phyloP scores from a whole-genome alignment of 2,888 invertebrate genomes.

The Podotricha telesiphe region DNA sequence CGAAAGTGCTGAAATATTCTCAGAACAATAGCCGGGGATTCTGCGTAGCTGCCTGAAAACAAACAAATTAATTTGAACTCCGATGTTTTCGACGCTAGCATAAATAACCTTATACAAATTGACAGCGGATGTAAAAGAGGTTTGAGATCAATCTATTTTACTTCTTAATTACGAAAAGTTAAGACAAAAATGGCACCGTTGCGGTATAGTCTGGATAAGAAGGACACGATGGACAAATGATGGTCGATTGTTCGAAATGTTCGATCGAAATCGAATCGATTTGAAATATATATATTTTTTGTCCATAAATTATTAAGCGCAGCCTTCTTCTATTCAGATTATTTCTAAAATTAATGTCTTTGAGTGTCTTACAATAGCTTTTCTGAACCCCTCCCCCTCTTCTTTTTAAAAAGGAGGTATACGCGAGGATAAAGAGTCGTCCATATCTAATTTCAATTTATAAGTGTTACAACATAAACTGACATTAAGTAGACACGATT shows the following conservation, averaged over 20 bases:
- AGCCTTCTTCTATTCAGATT: too few species aligned
- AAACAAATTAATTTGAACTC: constrained; percentile 5
- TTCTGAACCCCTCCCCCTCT: too few species aligned
- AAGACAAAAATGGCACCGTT: neutral
- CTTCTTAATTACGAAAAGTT: neutral
- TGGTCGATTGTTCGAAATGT: too few species aligned
- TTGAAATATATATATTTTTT: too few species aligned
- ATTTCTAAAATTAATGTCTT: too few species aligned
- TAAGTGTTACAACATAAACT: neutral
- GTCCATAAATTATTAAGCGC: too few species aligned
- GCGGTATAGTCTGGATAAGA: too few species aligned
- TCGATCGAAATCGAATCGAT: too few species aligned
- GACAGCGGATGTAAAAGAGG: neutral
- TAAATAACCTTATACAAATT: constrained; percentile 3
- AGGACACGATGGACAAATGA: too few species aligned
- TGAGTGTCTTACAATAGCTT: too few species aligned
- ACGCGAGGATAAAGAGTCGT: neutral
- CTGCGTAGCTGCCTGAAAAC: neutral
- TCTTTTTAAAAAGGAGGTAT: too few species aligned
- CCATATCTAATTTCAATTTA: neutral
- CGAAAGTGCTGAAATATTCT: neutral
- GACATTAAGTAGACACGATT: neutral
- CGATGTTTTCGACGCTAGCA: neutral
- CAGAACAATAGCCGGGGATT: neutral
- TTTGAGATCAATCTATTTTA: neutral